These are phyloP conservation scores for Numenius arquata DNA, from an alignment of 2,113 vertebrate species.

Conservation along the genomic window DNA sequence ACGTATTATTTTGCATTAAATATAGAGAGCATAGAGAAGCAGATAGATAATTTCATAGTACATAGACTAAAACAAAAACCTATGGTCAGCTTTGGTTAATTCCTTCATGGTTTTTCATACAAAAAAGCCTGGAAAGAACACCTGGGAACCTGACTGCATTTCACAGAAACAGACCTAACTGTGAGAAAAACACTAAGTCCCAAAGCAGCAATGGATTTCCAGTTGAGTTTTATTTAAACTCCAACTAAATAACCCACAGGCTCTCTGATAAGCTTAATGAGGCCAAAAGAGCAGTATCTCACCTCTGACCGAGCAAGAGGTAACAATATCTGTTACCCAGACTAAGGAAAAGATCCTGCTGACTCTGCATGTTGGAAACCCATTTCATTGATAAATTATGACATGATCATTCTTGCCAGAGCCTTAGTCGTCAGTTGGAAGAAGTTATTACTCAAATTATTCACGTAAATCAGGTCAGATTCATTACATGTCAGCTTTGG, in stretches of 20 bases:
- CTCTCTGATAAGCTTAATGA: not conserved
- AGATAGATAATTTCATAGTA: not conserved
- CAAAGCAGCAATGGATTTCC: slow-evolving; percentile 20
- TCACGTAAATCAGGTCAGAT: slow-evolving; percentile 40
- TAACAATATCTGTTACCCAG: not conserved
- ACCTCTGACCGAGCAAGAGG: not conserved
- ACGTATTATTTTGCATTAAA: not conserved
- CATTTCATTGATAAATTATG: slow-evolving; percentile 55
- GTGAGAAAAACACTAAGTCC: not conserved
- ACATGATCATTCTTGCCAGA: slow-evolving; percentile 17
- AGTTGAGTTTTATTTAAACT: slow-evolving; percentile 35
- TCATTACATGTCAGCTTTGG: not conserved
- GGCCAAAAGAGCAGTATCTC: slow-evolving; percentile 42
- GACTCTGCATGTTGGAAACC: not conserved
- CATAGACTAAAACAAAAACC: not conserved
- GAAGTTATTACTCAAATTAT: slow-evolving; percentile 41
- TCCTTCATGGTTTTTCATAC: not conserved
- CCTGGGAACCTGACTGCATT: not conserved
- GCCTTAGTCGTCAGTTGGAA: not conserved
- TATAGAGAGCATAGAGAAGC: not conserved
- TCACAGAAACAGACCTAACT: not conserved
- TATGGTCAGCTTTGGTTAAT: not conserved
- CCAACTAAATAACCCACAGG: slow-evolving; percentile 22
- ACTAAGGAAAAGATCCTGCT: slow-evolving; percentile 30
- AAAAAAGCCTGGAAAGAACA: not conserved